Evolutionary conservation across 2,797 vertebrate genomes (phyloP).

Genomic region (Rhodeus uyekii): DNA sequence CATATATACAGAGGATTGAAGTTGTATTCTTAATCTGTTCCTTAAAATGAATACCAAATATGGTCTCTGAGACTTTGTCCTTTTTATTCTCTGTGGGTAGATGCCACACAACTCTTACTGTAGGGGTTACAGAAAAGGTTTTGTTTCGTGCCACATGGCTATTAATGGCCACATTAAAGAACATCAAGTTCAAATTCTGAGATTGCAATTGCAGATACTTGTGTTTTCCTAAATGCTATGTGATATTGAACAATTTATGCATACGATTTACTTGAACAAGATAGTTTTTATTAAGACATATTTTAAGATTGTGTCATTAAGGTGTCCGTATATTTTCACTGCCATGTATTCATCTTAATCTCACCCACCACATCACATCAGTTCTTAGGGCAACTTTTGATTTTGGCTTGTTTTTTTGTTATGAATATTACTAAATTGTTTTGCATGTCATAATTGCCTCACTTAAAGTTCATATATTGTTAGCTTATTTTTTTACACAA

Average conservation of each 20-base stretch:
- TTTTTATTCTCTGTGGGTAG: neutral
- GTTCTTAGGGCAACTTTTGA: slow-evolving; percentile 17
- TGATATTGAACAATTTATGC: neutral
- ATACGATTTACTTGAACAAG: neutral
- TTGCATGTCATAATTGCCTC: neutral
- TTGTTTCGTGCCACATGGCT: neutral
- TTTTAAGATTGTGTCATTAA: slow-evolving; percentile 43
- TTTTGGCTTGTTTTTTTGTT: neutral
- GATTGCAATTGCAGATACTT: neutral
- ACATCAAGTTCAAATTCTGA: neutral
- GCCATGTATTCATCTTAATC: slow-evolving; percentile 29
- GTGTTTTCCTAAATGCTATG: neutral
- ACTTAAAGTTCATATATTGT: neutral
- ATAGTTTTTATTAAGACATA: neutral
- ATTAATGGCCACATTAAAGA: no score
- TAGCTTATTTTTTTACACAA: neutral
- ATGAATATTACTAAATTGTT: neutral
- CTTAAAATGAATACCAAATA: neutral
- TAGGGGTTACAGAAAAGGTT: neutral
- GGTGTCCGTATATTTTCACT: slow-evolving; percentile 31
- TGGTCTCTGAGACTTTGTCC: neutral
- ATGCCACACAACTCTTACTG: slow-evolving; percentile 7
- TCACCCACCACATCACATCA: neutral
- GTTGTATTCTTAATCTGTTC: neutral
- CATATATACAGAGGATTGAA: neutral